Conservation (phyloP, 2,888 invertebrate genomes). For the Volucella inanis region DNA sequence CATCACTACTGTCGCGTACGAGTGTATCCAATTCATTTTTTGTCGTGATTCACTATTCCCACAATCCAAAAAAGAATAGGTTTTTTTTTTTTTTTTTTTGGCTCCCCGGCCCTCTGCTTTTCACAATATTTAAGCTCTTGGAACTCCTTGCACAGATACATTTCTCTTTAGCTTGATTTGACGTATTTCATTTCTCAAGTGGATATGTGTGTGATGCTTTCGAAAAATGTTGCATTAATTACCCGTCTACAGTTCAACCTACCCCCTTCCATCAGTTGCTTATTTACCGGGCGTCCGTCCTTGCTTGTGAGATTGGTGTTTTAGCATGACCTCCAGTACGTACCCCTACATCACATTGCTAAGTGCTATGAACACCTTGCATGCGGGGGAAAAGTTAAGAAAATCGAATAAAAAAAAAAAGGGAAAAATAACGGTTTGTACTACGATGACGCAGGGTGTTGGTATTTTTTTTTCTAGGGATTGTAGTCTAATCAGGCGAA, state of each 20-base stretch:
- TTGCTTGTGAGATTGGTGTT: slow-evolving; percentile 29
- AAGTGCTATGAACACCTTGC: slow-evolving; percentile 3
- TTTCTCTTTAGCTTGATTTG: slow-evolving; percentile 12
- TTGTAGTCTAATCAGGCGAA: slow-evolving; percentile 19
- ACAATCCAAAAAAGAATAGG: slow-evolving; percentile 36
- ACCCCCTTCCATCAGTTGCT: neutral
- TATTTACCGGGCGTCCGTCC: neutral
- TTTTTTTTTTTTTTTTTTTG: slow-evolving; percentile 10
- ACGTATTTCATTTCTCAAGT: slow-evolving; percentile 21
- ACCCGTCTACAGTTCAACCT: neutral
- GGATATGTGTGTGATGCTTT: slow-evolving; percentile 46
- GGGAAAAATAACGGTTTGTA: slow-evolving; percentile 29
- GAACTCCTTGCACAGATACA: too few species aligned
- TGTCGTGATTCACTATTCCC: slow-evolving; percentile 67
- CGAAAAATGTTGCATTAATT: slow-evolving; percentile 59
- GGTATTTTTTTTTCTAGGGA: neutral
- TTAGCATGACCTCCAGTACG: slow-evolving; percentile 58
- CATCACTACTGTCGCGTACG: slow-evolving; percentile 34
- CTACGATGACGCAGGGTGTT: slow-evolving; percentile 56
- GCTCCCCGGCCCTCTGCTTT: slow-evolving; percentile 15
- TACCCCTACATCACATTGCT: neutral
- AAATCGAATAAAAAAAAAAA: slow-evolving; percentile 4
- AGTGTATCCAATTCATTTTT: slow-evolving; percentile 56
- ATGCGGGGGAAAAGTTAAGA: neutral
- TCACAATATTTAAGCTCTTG: neutral